Base-by-base conservation (phyloP, 2,888 invertebrate genomes). In the Cosmia pyralina region DNA sequence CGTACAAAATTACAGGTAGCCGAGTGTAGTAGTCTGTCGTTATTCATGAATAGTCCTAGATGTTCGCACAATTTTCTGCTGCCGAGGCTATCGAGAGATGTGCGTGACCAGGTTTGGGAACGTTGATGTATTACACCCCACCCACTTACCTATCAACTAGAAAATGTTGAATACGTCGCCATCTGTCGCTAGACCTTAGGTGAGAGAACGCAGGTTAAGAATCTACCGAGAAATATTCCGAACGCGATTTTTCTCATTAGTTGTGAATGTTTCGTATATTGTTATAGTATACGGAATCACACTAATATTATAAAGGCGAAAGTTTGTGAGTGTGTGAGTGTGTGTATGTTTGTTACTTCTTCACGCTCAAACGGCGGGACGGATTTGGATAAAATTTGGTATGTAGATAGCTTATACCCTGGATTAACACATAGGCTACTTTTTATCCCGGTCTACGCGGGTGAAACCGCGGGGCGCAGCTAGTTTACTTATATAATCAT, bases 61-160 rank as follows among this genome's bases (percentile, higher is more conserved):
- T 65, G 77, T 87, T 88, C 85, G 83, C 86, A 89, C 86, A 86
- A 88, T 90, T 89, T 89, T 87, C 87, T 77, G 80, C 81, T 83
- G 77, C 71, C 68, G 76, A 83, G 77, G 87, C 87, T 85, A 87
- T 87, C 79, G 84, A 84, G 85, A 74, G 64, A 77, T 79, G 84
- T 74, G 82, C 91, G 91, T 91, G 92, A 91, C 90, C 86, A 85
- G 90, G 86, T 88, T 91, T 84, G 81, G 65, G 72, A 88, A 74
- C 66, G 66, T 64, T 76, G 82, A 88, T 85, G 85, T 88, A 90
- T 90, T 87, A 88, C 86, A 87, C 82, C 77, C 72, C 52, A 44
- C 60, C 58, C 64, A 73, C 53, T 74, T 81, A 71, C 34, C 75
- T 68, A 68, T 72, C 60, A 72, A 77, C 77, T 73, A 70, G 59